Conservation (phyloP, 2,113 vertebrate species). For the Chloropsis hardwickii region DNA sequence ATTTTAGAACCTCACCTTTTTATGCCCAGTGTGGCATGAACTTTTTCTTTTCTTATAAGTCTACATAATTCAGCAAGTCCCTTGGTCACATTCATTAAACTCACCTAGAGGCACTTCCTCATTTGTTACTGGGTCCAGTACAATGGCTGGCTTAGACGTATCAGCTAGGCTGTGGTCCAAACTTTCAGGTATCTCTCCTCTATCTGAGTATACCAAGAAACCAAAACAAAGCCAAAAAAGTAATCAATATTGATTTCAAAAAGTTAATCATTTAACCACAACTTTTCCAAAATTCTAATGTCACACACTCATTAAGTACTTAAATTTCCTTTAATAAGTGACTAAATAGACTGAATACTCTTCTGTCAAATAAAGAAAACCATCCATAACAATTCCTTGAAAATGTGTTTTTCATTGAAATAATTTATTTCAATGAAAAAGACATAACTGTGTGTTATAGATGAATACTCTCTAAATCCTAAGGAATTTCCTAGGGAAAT, state of each 20-base stretch:
- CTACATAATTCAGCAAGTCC: background rate
- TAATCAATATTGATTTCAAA: background rate
- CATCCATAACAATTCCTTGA: background rate
- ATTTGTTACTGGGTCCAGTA: constrained; percentile 62
- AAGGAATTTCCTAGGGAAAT: background rate
- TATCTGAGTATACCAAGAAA: constrained; percentile 39
- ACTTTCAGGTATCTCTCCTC: background rate
- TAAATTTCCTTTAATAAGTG: background rate
- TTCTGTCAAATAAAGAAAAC: background rate
- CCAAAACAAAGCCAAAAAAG: background rate
- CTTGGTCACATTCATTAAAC: background rate
- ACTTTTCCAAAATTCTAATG: background rate
- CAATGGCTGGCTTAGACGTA: constrained; percentile 30
- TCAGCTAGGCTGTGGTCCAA: constrained; percentile 17
- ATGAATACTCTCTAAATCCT: background rate
- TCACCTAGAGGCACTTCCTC: constrained; percentile 63
- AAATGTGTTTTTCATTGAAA: background rate
- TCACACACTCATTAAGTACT: background rate
- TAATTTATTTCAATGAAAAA: background rate
- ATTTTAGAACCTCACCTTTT: background rate
- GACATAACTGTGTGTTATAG: background rate
- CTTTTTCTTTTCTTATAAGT: background rate
- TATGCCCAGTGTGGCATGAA: background rate
- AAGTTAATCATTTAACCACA: background rate
- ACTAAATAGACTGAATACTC: background rate